A percentile compares a stretch with the other conserved stretches of the same genome.
These are phyloP conservation scores for Drosophila neoperkinsi DNA, from an alignment of 2,888 invertebrate genomes.

Conservation along the genomic window DNA sequence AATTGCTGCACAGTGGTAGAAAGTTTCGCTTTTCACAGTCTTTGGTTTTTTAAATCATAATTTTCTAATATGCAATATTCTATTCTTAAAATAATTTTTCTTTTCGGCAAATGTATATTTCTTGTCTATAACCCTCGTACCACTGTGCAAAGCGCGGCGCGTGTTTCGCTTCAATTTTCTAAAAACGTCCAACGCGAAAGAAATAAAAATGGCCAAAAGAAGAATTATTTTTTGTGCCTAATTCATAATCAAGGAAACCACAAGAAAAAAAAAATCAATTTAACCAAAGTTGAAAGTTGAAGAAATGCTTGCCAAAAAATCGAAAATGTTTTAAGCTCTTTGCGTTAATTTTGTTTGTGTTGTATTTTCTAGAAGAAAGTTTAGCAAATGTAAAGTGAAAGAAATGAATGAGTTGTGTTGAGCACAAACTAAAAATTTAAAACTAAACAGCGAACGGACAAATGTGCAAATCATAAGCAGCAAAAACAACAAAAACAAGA, in stretches of 20 bases:
- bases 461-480: conserved; percentile 47
- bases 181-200: conserved; percentile 7
- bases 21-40: not conserved
- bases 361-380: conserved; percentile 63
- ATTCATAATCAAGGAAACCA: conserved; percentile 5
- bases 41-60: not conserved
- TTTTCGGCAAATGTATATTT: not conserved
- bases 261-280: conserved; percentile 10
- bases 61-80: not conserved
- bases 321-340: conserved; percentile 26
- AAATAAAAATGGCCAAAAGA: conserved; percentile 4
- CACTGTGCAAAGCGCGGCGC: conserved; percentile 53
- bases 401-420: conserved; percentile 46
- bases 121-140: not conserved
- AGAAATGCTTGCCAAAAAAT: conserved; percentile 13
- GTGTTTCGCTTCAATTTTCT: conserved; percentile 26
- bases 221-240: conserved; percentile 19
- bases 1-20: conserved; percentile 1
- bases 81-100: not conserved
- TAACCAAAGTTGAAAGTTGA: conserved; percentile 29
- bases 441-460: conserved; percentile 32
- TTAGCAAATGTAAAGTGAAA: conserved; percentile 37
- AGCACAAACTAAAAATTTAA: conserved; percentile 46
- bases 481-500: conserved; percentile 33
- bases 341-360: conserved; percentile 33